Percentiles rank a stretch among this genome's conserved stretches.
These are phyloP conservation scores for Macrotis lagotis DNA, from an alignment of 2,113 vertebrate genomes.

Conservation along the genomic window DNA sequence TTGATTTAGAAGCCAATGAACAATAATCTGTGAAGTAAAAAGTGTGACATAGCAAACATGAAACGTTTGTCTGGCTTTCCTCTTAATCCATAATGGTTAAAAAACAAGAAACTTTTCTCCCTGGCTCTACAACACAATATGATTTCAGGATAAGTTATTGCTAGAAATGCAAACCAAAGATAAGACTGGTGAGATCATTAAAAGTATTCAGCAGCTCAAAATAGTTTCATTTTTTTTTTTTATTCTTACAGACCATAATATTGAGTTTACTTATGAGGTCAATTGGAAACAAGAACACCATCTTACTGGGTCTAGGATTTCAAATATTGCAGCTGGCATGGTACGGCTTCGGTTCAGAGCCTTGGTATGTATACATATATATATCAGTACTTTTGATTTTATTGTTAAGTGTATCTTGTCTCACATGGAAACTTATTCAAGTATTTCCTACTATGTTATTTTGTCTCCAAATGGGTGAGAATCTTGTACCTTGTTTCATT, in stretches of 20 bases:
- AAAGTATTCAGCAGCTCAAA: slow-evolving; percentile 35
- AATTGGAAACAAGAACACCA: slow-evolving; percentile 94
- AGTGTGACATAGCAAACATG: not conserved
- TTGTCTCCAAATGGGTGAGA: not conserved
- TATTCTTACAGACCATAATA: slow-evolving; percentile 86
- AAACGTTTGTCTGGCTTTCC: not conserved
- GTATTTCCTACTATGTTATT: not conserved
- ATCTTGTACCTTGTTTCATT: not conserved
- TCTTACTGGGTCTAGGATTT: slow-evolving; percentile 91
- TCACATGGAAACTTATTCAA: not conserved
- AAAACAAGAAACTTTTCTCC: not conserved
- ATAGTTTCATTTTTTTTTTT: slow-evolving; percentile 16
- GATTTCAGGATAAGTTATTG: not conserved
- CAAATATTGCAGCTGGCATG: slow-evolving; percentile 92
- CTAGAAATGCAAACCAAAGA: slow-evolving; percentile 19
- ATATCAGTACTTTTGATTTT: not conserved
- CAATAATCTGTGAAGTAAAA: not conserved
- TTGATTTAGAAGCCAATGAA: not conserved
- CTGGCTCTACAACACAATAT: not conserved
- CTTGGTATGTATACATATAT: slow-evolving; percentile 83
- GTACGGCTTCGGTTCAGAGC: slow-evolving; percentile 93
- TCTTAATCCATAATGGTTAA: not conserved
- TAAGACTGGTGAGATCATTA: not conserved
- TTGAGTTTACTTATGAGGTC: slow-evolving; percentile 93
- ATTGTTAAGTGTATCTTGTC: slow-evolving; percentile 9